Conservation (phyloP, 1,140 invertebrate genomes). For the Apis dorsata region DNA sequence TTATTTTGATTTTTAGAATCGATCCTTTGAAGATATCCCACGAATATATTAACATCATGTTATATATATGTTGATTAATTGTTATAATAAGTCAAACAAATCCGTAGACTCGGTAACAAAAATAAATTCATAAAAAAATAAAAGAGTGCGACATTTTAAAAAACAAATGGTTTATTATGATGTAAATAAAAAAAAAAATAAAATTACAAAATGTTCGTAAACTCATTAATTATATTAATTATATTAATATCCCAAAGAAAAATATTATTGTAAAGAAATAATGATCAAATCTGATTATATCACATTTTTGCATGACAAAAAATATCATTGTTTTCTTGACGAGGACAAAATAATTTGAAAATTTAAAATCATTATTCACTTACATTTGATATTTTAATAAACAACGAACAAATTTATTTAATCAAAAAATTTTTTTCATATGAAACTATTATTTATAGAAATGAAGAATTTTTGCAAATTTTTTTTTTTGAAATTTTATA, state of each 20-base stretch:
- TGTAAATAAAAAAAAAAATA: neutral
- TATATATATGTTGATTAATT: slow-evolving; percentile 49
- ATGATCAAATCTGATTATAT: neutral
- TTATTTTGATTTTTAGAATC: no score
- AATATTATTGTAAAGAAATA: neutral
- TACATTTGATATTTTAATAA: no score
- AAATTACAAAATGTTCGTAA: slow-evolving; percentile 2
- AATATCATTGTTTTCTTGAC: neutral
- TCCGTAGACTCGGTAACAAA: slow-evolving; percentile 45
- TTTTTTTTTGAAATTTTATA: no score
- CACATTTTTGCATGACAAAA: neutral
- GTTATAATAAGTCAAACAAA: slow-evolving; percentile 46
- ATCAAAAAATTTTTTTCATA: neutral
- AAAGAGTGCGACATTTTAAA: slow-evolving; percentile 7
- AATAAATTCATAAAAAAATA: neutral
- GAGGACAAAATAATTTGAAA: neutral
- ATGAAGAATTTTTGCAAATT: no score
- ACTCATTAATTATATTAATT: slow-evolving; percentile 7
- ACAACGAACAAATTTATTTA: neutral
- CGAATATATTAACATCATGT: no score
- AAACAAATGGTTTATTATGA: slow-evolving; percentile 10
- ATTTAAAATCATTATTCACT: neutral
- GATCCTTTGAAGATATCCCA: no score
- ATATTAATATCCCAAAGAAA: slow-evolving; percentile 15
- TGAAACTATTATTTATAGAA: neutral